phyloP scores from a whole-genome alignment of 2,113 vertebrate species.

The Phyllopteryx taeniolatus region DNA sequence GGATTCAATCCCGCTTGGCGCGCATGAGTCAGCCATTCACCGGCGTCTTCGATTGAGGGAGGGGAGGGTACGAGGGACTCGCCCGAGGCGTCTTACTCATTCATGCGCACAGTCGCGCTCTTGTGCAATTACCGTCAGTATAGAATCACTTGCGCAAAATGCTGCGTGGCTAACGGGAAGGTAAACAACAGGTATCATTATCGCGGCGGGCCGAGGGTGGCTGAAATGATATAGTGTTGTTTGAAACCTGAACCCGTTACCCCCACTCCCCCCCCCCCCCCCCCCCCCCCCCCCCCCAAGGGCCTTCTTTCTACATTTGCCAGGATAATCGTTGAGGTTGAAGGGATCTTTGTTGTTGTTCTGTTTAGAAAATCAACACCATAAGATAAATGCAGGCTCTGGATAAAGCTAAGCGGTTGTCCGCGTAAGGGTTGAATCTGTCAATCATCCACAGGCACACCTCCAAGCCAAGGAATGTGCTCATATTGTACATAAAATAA shows the following conservation, averaged over 20 bases:
- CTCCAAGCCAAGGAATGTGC: too few relatives aligned
- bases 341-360: too few relatives aligned
- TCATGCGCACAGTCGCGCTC: conserved; percentile 30
- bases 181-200: conserved; percentile 26
- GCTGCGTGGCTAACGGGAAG: neutral
- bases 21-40: neutral
- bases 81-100: conserved; percentile 1
- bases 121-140: conserved; percentile 37
- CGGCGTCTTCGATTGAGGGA: neutral
- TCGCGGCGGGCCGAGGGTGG: conserved; percentile 10
- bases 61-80: neutral
- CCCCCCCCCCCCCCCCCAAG: too few relatives aligned
- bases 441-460: too few relatives aligned
- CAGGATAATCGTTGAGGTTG: neutral
- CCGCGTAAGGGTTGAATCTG: too few relatives aligned
- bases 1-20: neutral
- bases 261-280: too few relatives aligned
- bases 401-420: too few relatives aligned
- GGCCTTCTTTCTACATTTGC: neutral
- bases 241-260: neutral
- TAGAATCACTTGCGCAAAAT: conserved; percentile 5
- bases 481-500: too few relatives aligned
- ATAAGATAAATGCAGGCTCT: too few relatives aligned
- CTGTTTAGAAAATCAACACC: too few relatives aligned
- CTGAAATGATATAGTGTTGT: neutral